Evolutionary conservation across 2,888 invertebrate species (phyloP), one percentile per base, ranked within the genome.

Genomic region (Tricholauxania praeusta): DNA sequence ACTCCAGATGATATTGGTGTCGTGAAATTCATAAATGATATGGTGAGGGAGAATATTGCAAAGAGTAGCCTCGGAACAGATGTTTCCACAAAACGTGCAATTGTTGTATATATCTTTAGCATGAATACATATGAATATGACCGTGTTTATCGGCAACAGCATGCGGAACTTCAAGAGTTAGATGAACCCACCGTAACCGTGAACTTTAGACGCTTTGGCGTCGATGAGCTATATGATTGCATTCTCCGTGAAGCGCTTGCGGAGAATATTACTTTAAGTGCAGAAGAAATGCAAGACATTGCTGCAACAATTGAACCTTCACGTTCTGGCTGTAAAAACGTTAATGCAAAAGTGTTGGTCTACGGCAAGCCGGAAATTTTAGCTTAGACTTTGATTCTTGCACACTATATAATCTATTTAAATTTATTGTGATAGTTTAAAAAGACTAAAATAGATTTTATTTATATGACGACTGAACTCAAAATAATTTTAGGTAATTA

Each of bases 251-350:
- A 84, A 69, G 78, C 79, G 3, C 63, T 70, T 3, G 6, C 78
- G 0, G 76, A 80, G 17, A 76, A 79, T 19, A 47, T 83, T 12
- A 47, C 67, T 4, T n/a, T 87, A 28, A 78, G 71, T 7, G 71
- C 75, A 17, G 53, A 49, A 10, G 72, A 80, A 62, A 70, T 82
- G 2, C 47, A 80, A 3, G 82, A 85, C 22, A 79, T 87, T 64
- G 65, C 81, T n/a, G 75, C 74, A 10, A 72, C 80, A 15, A 80
- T 81, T 47, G 80, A 85, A 73, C 78, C 78, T 0, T 19, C 55
- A 0, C 74, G 74, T 15, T 83, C 85, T 0, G 87, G 87, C 0
- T 87, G 87, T 78, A 87, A 87, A 77, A 80, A 80, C 19, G 84
- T 85, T 7, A 79, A 79, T 66, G 79, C 85, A 15, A 87, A 86